phyloP scores from a whole-genome alignment of 2,797 vertebrate genomes.

The Acestrorhynchus altus region DNA sequence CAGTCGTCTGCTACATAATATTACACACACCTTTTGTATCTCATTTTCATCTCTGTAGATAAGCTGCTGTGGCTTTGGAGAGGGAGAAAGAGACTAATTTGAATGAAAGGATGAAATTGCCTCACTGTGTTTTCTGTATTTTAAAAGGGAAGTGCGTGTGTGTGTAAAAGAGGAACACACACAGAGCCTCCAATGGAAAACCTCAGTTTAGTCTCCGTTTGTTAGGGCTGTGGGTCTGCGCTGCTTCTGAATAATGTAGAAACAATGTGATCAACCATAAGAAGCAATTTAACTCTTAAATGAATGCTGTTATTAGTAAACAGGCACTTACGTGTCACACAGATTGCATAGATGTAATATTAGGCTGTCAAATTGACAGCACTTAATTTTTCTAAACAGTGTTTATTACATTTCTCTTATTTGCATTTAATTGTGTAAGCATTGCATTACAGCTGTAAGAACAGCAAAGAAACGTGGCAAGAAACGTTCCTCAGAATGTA shows the following conservation, averaged over 20 bases:
- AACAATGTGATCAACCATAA: constrained; percentile 6
- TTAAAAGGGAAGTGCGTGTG: constrained; percentile 65
- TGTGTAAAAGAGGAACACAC: constrained; percentile 55
- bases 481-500: too few species aligned
- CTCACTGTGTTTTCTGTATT: not conserved
- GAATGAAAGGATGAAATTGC: not conserved
- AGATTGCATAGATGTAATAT: too few species aligned
- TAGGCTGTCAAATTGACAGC: too few species aligned
- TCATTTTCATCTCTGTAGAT: not conserved
- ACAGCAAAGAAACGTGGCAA: too few species aligned
- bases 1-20: constrained; percentile 8
- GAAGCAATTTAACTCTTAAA: too few species aligned
- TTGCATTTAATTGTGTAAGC: too few species aligned
- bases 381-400: too few species aligned
- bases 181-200: constrained; percentile 19
- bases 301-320: too few species aligned
- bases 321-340: too few species aligned
- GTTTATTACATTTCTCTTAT: too few species aligned
- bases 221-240: not conserved
- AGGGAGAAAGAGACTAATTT: too few species aligned
- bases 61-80: not conserved
- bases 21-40: constrained; percentile 21
- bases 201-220: constrained; percentile 40
- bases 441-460: too few species aligned
- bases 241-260: constrained; percentile 12